Conservation (phyloP, 1,140 invertebrate species). For the Drosophila erecta region DNA sequence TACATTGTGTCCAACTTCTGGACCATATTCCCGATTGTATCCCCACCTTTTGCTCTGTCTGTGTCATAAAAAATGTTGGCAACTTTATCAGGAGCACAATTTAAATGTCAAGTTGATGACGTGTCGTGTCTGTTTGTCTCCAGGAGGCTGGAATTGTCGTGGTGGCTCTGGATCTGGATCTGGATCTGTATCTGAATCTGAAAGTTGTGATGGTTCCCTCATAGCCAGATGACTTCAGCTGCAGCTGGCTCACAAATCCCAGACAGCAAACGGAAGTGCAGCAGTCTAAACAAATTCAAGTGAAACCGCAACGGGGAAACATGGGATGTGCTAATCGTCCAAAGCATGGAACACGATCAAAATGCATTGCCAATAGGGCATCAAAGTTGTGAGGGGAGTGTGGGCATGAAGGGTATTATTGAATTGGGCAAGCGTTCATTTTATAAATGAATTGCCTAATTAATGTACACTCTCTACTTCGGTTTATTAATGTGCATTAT, state of each 20-base stretch:
- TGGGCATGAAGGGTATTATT: neutral
- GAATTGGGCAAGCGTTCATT: neutral
- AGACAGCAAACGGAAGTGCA: slow-evolving; percentile 72
- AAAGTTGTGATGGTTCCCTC: slow-evolving; percentile 25
- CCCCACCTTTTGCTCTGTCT: neutral
- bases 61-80: slow-evolving; percentile 67
- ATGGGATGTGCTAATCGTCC: slow-evolving; percentile 77
- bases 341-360: slow-evolving; percentile 61
- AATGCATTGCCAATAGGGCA: slow-evolving; percentile 5
- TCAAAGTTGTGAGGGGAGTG: slow-evolving; percentile 9
- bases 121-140: slow-evolving; percentile 69
- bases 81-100: slow-evolving; percentile 80
- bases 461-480: neutral
- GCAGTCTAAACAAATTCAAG: slow-evolving; percentile 77
- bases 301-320: slow-evolving; percentile 30
- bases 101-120: slow-evolving; percentile 79
- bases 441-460: too few species aligned
- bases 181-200: slow-evolving; percentile 9
- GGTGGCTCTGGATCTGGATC: slow-evolving; percentile 3
- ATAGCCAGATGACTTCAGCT: slow-evolving; percentile 49
- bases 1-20: slow-evolving; percentile 48
- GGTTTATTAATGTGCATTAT: too few species aligned
- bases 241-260: slow-evolving; percentile 46
- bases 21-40: neutral
- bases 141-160: slow-evolving; percentile 33